A percentile compares a stretch with the other conserved stretches of the same genome.
These are phyloP conservation scores for Batillaria attramentaria DNA, from an alignment of 1,140 invertebrate species.

Conservation along the genomic window DNA sequence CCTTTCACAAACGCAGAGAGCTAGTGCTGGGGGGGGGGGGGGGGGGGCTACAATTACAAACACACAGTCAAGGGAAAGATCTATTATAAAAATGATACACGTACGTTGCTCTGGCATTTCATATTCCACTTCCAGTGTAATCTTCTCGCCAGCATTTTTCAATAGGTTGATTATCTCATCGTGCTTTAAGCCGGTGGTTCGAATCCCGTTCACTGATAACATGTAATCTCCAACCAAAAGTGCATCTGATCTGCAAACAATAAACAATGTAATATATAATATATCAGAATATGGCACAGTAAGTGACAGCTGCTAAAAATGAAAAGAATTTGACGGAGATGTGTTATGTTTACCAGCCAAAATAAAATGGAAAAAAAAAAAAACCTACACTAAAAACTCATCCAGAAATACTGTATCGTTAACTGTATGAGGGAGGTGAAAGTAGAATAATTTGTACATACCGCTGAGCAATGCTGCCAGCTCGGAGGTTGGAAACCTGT, in stretches of 20 bases:
- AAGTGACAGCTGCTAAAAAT: not conserved
- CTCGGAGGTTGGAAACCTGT: constrained; percentile 75
- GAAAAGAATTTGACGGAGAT: not conserved
- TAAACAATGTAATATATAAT: constrained; percentile 34
- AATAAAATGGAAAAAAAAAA: not conserved
- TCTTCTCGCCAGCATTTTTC: constrained; percentile 81
- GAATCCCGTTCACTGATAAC: constrained; percentile 86
- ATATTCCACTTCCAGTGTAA: constrained; percentile 87
- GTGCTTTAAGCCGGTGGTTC: constrained; percentile 82
- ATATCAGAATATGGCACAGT: no score
- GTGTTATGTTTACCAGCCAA: not conserved
- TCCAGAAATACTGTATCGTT: not conserved
- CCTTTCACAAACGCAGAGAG: not conserved
- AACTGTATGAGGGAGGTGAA: not conserved
- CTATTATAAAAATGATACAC: constrained; percentile 44
- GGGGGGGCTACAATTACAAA: not conserved
- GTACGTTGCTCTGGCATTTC: constrained; percentile 83
- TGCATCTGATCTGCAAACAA: constrained; percentile 73
- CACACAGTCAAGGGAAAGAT: not conserved
- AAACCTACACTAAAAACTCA: not conserved
- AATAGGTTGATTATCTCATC: constrained; percentile 84
- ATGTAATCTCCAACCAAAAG: constrained; percentile 84
- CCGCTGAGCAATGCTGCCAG: constrained; percentile 77
- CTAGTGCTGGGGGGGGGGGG: no score
- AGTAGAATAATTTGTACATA: no score